These are phyloP conservation scores for Pteropus rufus DNA, from an alignment of 2,797 vertebrate species.

Conservation along the genomic window DNA sequence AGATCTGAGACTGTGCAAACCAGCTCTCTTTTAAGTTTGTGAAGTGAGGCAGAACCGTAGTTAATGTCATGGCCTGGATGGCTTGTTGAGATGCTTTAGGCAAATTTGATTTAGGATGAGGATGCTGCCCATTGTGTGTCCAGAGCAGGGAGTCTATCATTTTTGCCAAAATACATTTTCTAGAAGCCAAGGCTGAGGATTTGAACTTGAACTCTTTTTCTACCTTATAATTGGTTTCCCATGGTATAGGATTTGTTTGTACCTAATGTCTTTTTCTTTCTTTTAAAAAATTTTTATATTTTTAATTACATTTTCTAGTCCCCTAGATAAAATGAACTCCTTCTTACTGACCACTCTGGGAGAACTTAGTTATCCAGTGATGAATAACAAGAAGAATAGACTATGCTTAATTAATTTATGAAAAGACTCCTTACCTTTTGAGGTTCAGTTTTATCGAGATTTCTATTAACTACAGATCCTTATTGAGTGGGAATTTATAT, in stretches of 20 bases:
- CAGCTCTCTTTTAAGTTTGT: not conserved
- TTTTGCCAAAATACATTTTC: not conserved
- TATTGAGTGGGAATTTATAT: not conserved
- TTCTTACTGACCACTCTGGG: not conserved
- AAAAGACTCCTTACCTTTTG: not conserved
- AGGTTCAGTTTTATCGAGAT: not conserved
- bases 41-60: not conserved
- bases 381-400: not conserved
- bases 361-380: not conserved
- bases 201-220: slow-evolving; percentile 3
- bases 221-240: not conserved
- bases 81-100: not conserved
- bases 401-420: not conserved
- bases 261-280: not conserved
- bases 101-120: not conserved
- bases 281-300: not conserved
- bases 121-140: not conserved
- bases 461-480: not conserved
- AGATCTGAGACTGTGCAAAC: not conserved
- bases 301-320: not conserved
- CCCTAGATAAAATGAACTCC: not conserved
- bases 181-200: not conserved
- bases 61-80: not conserved
- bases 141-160: not conserved
- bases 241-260: not conserved